Percentiles rank a stretch among this genome's conserved stretches.
Evolutionary conservation across 1,140 invertebrate species (phyloP).

Genomic region (Polypedilum pembai): DNA sequence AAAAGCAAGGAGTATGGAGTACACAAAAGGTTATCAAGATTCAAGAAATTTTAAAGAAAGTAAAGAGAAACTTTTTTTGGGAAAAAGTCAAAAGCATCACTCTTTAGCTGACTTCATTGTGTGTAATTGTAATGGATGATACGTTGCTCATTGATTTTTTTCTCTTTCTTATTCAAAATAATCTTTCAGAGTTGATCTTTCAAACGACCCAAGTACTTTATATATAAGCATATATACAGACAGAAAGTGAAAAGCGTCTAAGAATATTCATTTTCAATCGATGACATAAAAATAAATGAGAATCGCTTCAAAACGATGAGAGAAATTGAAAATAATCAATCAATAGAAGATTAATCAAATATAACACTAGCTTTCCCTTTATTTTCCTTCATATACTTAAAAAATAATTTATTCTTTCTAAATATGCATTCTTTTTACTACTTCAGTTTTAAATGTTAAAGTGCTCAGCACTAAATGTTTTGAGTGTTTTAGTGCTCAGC

Average conservation of each 20-base stretch:
- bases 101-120: neutral
- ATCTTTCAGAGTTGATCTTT: neutral
- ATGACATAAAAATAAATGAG: too few species aligned
- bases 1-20: neutral
- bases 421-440: too few species aligned
- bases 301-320: neutral
- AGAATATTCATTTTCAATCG: neutral
- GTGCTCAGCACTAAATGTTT: too few species aligned
- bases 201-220: neutral
- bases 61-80: neutral
- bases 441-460: too few species aligned
- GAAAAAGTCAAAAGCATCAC: neutral
- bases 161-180: slow-evolving; percentile 6
- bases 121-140: slow-evolving; percentile 27
- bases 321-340: slow-evolving; percentile 8
- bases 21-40: slow-evolving; percentile 24
- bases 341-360: too few species aligned
- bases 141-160: slow-evolving; percentile 14
- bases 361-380: too few species aligned
- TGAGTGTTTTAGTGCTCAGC: too few species aligned
- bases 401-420: too few species aligned
- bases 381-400: too few species aligned
- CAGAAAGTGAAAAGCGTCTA: neutral
- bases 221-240: neutral
- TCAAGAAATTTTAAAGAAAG: neutral